Percentiles rank a stretch among this genome's conserved stretches.
phyloP scores from a whole-genome alignment of 1,140 invertebrate species.

The Dolichoris vasculosae region DNA sequence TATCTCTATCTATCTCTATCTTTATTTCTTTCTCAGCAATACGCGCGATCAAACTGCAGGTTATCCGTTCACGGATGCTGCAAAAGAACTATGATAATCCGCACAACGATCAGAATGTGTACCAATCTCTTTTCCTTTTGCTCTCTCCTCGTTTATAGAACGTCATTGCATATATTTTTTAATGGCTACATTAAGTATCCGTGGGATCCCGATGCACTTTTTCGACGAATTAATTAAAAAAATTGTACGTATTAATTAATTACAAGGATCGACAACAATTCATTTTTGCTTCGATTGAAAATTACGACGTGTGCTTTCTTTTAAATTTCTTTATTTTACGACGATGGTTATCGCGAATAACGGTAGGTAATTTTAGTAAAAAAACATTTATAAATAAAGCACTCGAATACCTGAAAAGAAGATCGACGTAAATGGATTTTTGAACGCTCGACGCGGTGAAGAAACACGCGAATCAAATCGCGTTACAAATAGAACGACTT shows the following conservation, averaged over 20 bases:
- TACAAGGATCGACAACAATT: not conserved
- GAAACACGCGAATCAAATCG: too few species aligned
- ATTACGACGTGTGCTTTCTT: not conserved
- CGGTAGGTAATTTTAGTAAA: not conserved
- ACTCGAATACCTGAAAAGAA: too few species aligned
- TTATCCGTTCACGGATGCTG: not conserved
- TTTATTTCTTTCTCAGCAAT: not conserved
- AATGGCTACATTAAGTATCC: not conserved
- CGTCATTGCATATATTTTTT: not conserved
- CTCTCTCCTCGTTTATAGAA: not conserved
- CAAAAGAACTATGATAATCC: constrained; percentile 13
- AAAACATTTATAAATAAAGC: not conserved
- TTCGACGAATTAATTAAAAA: not conserved
- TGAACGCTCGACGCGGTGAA: too few species aligned
- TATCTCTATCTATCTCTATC: not conserved
- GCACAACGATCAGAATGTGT: not conserved
- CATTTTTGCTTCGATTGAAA: not conserved
- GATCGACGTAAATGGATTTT: too few species aligned
- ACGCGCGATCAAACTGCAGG: not conserved
- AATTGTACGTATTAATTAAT: not conserved
- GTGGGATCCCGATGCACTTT: not conserved
- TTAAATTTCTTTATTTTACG: not conserved
- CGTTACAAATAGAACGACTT: not conserved
- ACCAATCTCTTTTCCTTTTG: not conserved
- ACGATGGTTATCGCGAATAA: not conserved